These are phyloP conservation scores for Ichneumoninae sp. DNA, from an alignment of 2,888 invertebrate genomes.

Conservation along the genomic window DNA sequence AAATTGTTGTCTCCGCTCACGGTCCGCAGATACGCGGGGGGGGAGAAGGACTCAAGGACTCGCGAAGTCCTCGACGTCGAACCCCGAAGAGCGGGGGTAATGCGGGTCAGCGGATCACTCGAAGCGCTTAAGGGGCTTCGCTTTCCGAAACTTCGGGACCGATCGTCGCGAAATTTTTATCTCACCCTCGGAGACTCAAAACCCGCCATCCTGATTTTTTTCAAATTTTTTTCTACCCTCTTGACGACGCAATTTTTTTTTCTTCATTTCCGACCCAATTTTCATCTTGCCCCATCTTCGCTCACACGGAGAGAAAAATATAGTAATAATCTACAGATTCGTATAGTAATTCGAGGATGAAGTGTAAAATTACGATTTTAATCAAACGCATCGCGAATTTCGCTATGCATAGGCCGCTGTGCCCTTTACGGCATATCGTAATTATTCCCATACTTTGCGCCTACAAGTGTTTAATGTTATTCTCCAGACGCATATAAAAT, in stretches of 20 bases:
- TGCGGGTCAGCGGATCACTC: background rate
- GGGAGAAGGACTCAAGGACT: conserved; percentile 16
- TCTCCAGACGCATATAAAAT: too few species aligned
- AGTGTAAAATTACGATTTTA: too few species aligned
- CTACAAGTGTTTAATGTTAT: too few species aligned
- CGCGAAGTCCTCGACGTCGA: conserved; percentile 62
- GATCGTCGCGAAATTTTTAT: background rate
- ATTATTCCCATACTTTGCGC: too few species aligned
- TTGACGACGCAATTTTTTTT: background rate
- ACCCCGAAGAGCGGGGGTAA: conserved; percentile 66
- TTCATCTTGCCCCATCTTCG: background rate
- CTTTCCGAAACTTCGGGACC: background rate
- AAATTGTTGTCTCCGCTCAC: conserved; percentile 26
- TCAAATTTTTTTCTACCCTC: background rate
- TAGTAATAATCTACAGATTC: too few species aligned
- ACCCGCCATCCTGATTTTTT: background rate
- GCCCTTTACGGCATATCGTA: too few species aligned
- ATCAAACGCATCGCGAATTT: too few species aligned
- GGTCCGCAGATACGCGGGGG: background rate
- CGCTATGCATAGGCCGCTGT: too few species aligned
- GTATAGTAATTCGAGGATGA: too few species aligned
- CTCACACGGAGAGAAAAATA: too few species aligned
- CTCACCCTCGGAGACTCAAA: background rate
- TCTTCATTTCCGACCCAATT: background rate
- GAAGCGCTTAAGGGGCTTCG: background rate